phyloP scores from a whole-genome alignment of 2,888 invertebrate species.

The Apamea anceps region DNA sequence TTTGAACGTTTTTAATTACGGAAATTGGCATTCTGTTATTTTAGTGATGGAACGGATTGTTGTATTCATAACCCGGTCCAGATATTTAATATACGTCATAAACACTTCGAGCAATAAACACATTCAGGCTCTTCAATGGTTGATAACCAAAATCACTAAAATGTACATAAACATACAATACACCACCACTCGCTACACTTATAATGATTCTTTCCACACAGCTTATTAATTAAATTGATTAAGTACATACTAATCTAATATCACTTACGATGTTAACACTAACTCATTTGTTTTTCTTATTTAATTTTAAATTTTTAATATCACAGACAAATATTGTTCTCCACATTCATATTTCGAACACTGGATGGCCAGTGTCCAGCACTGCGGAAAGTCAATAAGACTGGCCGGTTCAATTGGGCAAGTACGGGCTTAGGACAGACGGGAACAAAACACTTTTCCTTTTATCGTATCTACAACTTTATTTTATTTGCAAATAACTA shows the following conservation, averaged over 20 bases:
- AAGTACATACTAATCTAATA: neutral
- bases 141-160: constrained; percentile 15
- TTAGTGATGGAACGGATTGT: neutral
- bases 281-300: neutral
- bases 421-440: constrained; percentile 47
- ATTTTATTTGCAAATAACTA: neutral
- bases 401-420: constrained; percentile 60
- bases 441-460: constrained; percentile 41
- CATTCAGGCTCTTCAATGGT: constrained; percentile 9
- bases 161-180: constrained; percentile 1
- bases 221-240: constrained; percentile 21
- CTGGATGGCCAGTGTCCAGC: constrained; percentile 28
- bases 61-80: neutral
- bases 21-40: neutral
- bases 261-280: neutral
- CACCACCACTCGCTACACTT: constrained; percentile 30
- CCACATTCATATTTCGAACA: constrained; percentile 41
- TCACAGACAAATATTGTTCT: constrained; percentile 21
- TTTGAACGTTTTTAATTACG: neutral
- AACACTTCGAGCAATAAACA: neutral
- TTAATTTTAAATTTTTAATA: neutral
- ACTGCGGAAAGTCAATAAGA: constrained; percentile 56
- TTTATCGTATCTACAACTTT: neutral
- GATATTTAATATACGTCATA: neutral
- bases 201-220: constrained; percentile 33